Evolutionary conservation across 2,113 vertebrate species (phyloP).

Genomic region (Genyomyrus donnyi): DNA sequence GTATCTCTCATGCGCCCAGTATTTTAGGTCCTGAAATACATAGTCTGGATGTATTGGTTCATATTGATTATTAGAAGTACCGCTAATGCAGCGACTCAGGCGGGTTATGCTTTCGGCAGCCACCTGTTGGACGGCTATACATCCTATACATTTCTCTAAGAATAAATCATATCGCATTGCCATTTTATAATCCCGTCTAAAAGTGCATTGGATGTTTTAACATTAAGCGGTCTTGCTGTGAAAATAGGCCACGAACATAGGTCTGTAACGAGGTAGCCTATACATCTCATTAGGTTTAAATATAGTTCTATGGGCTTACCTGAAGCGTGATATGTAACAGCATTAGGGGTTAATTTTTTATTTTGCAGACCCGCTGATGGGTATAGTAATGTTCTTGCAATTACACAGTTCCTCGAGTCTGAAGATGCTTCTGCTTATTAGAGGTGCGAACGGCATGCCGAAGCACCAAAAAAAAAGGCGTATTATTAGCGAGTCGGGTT

Average conservation of each 20-base stretch:
- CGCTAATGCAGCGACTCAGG: conserved; percentile 5
- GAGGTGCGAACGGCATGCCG: not conserved
- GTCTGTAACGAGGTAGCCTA: not conserved
- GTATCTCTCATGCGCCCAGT: not conserved
- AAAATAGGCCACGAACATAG: not conserved
- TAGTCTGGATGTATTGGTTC: not conserved
- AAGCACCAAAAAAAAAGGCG: not conserved
- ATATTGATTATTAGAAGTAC: conserved; percentile 4
- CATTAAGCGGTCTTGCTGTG: not conserved
- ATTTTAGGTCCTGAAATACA: not conserved
- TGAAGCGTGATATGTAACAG: not conserved
- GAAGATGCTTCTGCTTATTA: conserved; percentile 30
- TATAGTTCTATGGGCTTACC: not conserved
- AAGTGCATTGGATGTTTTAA: not conserved
- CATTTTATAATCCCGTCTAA: not conserved
- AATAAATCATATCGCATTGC: not conserved
- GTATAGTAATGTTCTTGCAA: not conserved
- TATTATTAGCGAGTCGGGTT: not conserved
- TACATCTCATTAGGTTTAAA: not conserved
- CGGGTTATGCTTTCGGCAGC: not conserved
- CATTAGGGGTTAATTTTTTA: not conserved
- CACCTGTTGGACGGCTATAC: not conserved
- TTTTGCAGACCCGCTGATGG: not conserved
- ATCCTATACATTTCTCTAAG: not conserved
- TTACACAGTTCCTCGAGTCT: not conserved